Evolutionary conservation across 2,113 vertebrate genomes (phyloP), one percentile per base, ranked within the genome.

Genomic region (Serilophus lunatus): DNA sequence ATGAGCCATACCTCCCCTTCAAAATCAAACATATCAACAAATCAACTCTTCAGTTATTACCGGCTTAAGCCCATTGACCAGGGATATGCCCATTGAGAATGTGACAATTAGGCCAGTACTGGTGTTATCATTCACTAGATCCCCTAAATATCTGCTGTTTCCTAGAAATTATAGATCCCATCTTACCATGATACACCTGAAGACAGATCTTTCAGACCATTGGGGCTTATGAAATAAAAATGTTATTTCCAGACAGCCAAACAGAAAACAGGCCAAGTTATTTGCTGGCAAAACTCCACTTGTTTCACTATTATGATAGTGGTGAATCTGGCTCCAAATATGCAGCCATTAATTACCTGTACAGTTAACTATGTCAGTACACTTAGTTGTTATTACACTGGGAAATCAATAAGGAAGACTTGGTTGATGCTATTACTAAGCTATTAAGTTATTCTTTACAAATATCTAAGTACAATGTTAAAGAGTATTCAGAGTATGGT

Each of bases 61-160:
- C 18, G 28, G 75, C 91, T 89, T 78, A 96, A 93, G 78, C 82
- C 31, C 6, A 70, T 42, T 8, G 5, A 80, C n/a, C n/a, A 78
- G 59, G 53, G 76, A 91, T 94, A 74, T 45, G 60, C 66, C 42
- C 22, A 65, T 5, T 4, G 29, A 91, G 78, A 94, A 92, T 26
- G 36, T 76, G 94, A 95, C 94, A 95, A 89, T 81, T 93, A 97
- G 50, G 57, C 84, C 95, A 93, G 91, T 60, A 76, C 59, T 70
- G 44, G 19, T 92, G 77, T 87, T 91, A 57, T 7, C 88, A 94
- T 85, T 84, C 83, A 77, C 63, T 88, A 96, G 90, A 92, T 94
- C 94, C 75, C 45, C 91, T 93, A 92, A 96, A 97, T 86, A 90
- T 38, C 79, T 59, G 22, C 86, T 91, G 24, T 86, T 97, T 96